phyloP scores from a whole-genome alignment of 1,140 invertebrate species.

The Eumeta japonica region DNA sequence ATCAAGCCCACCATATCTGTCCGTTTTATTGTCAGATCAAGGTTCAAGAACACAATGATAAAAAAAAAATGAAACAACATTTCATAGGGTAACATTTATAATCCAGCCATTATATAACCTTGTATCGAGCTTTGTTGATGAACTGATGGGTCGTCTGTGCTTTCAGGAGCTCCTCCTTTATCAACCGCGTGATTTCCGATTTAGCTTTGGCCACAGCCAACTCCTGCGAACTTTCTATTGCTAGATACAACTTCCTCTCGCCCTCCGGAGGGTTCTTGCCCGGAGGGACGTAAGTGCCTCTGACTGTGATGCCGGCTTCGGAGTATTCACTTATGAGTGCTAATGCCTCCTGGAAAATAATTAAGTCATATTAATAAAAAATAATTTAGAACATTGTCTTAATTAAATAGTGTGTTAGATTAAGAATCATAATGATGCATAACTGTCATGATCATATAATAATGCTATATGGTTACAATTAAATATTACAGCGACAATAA shows the following conservation, averaged over 20 bases:
- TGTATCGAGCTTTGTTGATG: slow-evolving; percentile 91
- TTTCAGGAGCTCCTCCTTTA: slow-evolving; percentile 96
- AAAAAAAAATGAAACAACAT: no score
- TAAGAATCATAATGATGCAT: neutral
- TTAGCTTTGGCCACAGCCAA: slow-evolving; percentile 96
- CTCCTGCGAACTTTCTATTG: slow-evolving; percentile 98
- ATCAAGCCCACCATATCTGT: no score
- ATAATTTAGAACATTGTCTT: no score
- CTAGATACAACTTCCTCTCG: slow-evolving; percentile 94
- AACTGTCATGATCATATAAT: no score
- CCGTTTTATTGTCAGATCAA: no score
- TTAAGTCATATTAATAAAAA: slow-evolving; percentile 7
- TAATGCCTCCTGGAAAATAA: slow-evolving; percentile 77
- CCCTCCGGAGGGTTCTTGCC: slow-evolving; percentile 91
- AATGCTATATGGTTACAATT: no score
- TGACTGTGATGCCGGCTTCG: slow-evolving; percentile 96
- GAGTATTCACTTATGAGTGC: slow-evolving; percentile 99
- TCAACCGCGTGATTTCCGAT: slow-evolving; percentile 95
- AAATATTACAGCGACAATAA: no score
- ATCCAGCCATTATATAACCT: slow-evolving; percentile 93
- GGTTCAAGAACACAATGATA: no score
- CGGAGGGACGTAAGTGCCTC: slow-evolving; percentile 92
- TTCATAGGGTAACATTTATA: no score
- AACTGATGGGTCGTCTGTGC: slow-evolving; percentile 85
- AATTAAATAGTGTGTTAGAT: no score